Evolutionary conservation across 1,140 invertebrate genomes (phyloP), one percentile per base, ranked within the genome.

Genomic region (Neotoxoptera formosana): DNA sequence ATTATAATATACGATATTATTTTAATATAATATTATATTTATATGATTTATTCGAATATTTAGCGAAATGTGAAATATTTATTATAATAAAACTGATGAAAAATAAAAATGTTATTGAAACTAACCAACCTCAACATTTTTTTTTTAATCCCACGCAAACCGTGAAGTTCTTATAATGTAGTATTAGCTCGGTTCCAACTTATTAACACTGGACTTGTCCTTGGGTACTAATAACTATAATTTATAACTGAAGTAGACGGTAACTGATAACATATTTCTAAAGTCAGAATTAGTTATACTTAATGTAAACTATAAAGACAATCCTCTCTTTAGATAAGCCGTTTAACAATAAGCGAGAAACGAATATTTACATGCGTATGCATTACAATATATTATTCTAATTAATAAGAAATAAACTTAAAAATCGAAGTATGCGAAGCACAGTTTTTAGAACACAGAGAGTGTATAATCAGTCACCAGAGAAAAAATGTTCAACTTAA

Each of bases 111-210:
- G 30, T 34, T 23, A 41, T 87, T 48, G 45, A 48, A 30, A 87
- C 86, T 87, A 47, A 87, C 86, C 86, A 47, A 48, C 86, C 86
- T 48, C 45, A 87, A 87, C 47, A 83, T 25, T 45, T 81, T 76
- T 83, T 81, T 81, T 84, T 41, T 84, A 45, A 84, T 45, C 36
- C 8, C 21, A 84, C 23, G 36, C 83, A 48, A n/a, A 87, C n/a
- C 36, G 45, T 47, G 84, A 30, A 86, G 30, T 47, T 86, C 41
- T 45, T 47, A 86, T 47, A 30, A 45, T 30, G 23, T 21, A 47
- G 14, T 86, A 47, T 47, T 17, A 45, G 4, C 25, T 45, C 25
- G 14, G 17, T 48, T 51, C 7, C 86, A 87, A 87, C 11, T 87
- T 51, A 21, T 87, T 84, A 41, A 87, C 45, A 87, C 86, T n/a